Conservation (phyloP, 2,888 invertebrate genomes). For the Glomeris marginata region DNA sequence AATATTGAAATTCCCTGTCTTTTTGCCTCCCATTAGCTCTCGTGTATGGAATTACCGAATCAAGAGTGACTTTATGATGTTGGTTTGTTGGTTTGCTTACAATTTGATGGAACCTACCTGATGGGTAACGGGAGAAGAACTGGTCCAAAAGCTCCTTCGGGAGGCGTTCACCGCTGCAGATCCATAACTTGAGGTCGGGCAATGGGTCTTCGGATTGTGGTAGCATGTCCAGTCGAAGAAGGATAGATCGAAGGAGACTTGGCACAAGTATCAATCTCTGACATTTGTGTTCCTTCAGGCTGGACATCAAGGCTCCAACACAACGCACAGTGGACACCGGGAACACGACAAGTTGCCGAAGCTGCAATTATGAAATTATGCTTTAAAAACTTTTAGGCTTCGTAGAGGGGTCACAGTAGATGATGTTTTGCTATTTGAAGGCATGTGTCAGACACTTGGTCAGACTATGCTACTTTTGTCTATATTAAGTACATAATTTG, state of each 20-base stretch:
- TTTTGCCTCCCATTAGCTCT: too few relatives aligned
- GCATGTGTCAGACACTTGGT: too few relatives aligned
- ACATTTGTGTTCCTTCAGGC: conserved; percentile 56
- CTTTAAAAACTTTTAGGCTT: too few relatives aligned
- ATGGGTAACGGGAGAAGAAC: conserved; percentile 54
- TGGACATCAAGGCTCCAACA: conserved; percentile 53
- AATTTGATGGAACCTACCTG: not conserved
- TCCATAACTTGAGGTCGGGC: conserved; percentile 52
- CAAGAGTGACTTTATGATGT: too few relatives aligned
- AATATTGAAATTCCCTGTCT: too few relatives aligned
- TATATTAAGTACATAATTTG: too few relatives aligned
- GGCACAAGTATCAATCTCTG: conserved; percentile 72
- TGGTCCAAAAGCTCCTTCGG: conserved; percentile 50
- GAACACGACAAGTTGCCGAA: conserved; percentile 48
- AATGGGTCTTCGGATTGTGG: conserved; percentile 26
- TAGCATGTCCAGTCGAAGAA: conserved; percentile 26
- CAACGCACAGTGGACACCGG: conserved; percentile 57
- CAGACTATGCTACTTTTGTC: too few relatives aligned
- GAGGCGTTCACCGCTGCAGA: conserved; percentile 75
- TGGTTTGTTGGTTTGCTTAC: too few relatives aligned
- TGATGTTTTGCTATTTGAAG: too few relatives aligned
- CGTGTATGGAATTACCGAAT: too few relatives aligned
- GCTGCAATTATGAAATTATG: too few relatives aligned
- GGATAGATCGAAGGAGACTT: conserved; percentile 58
- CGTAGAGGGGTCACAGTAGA: too few relatives aligned